Evolutionary conservation across 2,888 invertebrate species (phyloP).

Genomic region (Leucophenga maculata): DNA sequence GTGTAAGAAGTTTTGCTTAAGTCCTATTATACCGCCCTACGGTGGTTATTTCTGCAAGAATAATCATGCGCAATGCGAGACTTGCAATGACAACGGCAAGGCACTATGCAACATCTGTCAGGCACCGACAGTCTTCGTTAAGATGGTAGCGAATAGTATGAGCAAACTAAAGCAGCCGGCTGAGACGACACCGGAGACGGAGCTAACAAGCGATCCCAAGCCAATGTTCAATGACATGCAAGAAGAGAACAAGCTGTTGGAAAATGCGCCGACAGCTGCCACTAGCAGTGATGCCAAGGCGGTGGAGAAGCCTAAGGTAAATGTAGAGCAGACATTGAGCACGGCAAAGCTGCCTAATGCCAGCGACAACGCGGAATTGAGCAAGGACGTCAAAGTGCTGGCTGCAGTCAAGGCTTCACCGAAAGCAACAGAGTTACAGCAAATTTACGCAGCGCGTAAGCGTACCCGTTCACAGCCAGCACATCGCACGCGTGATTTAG

Average conservation of each 20-base stretch:
- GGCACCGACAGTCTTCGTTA: not conserved
- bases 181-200: not conserved
- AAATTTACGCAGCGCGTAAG: not conserved
- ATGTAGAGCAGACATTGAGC: no score
- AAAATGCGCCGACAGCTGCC: no score
- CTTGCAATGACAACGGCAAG: conserved; percentile 26
- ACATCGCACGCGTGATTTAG: not conserved
- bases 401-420: no score
- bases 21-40: conserved; percentile 38
- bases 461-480: not conserved
- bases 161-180: not conserved
- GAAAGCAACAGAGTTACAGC: not conserved
- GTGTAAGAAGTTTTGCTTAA: not conserved
- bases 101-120: conserved; percentile 30
- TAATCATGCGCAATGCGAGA: conserved; percentile 42
- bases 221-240: no score
- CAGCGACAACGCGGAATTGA: no score
- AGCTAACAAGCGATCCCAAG: not conserved
- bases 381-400: no score
- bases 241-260: no score
- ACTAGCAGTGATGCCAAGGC: no score
- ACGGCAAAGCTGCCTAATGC: no score
- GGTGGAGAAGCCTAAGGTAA: no score
- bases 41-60: conserved; percentile 45
- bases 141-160: not conserved